These are phyloP conservation scores for Anabas testudineus DNA, from an alignment of 2,797 vertebrate genomes.

Conservation along the genomic window DNA sequence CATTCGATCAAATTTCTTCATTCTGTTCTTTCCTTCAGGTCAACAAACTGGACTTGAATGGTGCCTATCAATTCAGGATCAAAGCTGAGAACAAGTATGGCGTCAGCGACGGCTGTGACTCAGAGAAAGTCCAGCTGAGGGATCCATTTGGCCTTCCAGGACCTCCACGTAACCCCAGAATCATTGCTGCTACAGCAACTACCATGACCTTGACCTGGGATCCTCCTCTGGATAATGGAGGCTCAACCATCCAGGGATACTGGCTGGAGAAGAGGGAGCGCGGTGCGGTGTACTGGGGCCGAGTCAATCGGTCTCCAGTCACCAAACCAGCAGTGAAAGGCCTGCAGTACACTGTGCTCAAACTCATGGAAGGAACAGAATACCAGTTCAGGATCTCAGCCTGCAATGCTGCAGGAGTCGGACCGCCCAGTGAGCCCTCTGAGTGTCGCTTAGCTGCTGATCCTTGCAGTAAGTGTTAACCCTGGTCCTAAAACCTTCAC, in stretches of 20 bases:
- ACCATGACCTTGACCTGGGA: constrained; percentile 96
- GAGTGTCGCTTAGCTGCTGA: constrained; percentile 90
- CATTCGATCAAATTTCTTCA: no score
- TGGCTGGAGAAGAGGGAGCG: constrained; percentile 98
- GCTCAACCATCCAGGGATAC: constrained; percentile 95
- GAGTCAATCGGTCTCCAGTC: constrained; percentile 92
- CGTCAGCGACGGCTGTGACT: constrained; percentile 94
- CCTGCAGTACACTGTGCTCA: constrained; percentile 90
- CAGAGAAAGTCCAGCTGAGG: constrained; percentile 94
- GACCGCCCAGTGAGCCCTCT: constrained; percentile 92
- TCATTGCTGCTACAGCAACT: constrained; percentile 87
- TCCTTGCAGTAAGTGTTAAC: constrained; percentile 89
- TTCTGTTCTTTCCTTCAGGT: constrained; percentile 81
- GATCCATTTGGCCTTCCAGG: constrained; percentile 97
- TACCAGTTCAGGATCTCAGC: constrained; percentile 97
- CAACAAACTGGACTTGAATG: constrained; percentile 91
- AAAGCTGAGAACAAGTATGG: constrained; percentile 96
- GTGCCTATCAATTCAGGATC: constrained; percentile 93
- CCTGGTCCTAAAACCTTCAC: no score
- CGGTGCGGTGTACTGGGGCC: constrained; percentile 94
- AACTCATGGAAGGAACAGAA: constrained; percentile 92
- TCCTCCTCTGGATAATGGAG: constrained; percentile 94
- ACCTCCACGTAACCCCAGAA: constrained; percentile 93
- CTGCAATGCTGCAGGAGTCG: constrained; percentile 93
- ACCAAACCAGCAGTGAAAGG: constrained; percentile 94